These are phyloP conservation scores for Avahi laniger DNA, from an alignment of 2,797 vertebrate species.

Conservation along the genomic window DNA sequence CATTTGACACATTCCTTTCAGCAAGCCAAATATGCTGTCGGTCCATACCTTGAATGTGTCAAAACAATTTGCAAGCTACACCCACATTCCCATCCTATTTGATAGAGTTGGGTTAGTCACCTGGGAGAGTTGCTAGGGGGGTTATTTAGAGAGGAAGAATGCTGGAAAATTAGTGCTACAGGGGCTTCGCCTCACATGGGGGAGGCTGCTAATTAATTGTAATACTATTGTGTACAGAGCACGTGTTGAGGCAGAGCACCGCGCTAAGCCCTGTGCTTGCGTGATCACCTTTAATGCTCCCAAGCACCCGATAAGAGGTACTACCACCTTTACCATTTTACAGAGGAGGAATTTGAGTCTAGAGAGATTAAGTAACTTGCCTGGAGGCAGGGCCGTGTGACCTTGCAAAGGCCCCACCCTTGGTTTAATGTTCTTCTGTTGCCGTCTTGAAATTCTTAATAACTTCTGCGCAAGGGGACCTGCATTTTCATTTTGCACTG, in stretches of 20 bases:
- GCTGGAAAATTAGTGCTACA: neutral
- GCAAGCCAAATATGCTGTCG: slow-evolving; percentile 61
- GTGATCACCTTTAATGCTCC: neutral
- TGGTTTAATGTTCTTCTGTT: neutral
- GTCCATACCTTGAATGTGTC: slow-evolving; percentile 71
- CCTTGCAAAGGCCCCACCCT: neutral
- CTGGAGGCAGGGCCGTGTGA: neutral
- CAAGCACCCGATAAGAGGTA: neutral
- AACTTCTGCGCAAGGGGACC: neutral
- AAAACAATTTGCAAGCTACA: slow-evolving; percentile 70
- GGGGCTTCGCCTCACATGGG: neutral
- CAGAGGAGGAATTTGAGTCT: neutral
- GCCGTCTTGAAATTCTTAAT: neutral
- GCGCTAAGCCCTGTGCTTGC: neutral
- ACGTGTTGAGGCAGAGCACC: neutral
- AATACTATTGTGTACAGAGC: neutral
- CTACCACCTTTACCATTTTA: neutral
- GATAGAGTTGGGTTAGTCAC: slow-evolving; percentile 65
- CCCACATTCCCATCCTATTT: slow-evolving; percentile 58
- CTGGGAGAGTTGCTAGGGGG: slow-evolving; percentile 40
- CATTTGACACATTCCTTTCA: slow-evolving; percentile 72
- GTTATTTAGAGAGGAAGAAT: slow-evolving; percentile 27
- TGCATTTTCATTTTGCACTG: neutral
- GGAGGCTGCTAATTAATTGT: neutral
- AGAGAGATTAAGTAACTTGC: neutral